phyloP scores from a whole-genome alignment of 2,888 invertebrate genomes.

The Morpho deidamia region DNA sequence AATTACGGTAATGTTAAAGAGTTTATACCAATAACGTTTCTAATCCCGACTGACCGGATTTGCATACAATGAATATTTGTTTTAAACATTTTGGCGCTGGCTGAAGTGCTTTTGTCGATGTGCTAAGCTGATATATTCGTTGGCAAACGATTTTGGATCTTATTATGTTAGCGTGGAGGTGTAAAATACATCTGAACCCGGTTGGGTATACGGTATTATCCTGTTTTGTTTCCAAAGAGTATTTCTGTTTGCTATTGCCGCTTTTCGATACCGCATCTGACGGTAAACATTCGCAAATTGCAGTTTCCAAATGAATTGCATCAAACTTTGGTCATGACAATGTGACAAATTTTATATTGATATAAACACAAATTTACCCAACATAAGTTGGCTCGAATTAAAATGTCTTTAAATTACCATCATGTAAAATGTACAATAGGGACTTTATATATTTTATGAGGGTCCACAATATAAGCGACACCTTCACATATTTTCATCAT shows the following conservation, averaged over 20 bases:
- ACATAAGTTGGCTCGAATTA: too few species aligned
- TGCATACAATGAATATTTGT: constrained; percentile 70
- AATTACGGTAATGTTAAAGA: constrained; percentile 14
- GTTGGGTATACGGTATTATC: constrained; percentile 19
- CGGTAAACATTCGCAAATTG: constrained; percentile 29
- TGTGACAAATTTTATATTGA: too few species aligned
- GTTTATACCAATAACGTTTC: constrained; percentile 41
- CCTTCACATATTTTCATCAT: too few species aligned
- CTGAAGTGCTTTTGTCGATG: constrained; percentile 47
- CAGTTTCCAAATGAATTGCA: constrained; percentile 29
- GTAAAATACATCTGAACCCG: constrained; percentile 1
- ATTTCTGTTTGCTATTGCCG: constrained; percentile 27
- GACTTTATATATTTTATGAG: too few species aligned
- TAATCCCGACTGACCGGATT: constrained; percentile 60
- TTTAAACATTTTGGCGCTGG: constrained; percentile 60
- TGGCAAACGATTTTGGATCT: constrained; percentile 32
- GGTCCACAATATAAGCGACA: too few species aligned
- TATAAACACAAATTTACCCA: too few species aligned
- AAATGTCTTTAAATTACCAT: too few species aligned
- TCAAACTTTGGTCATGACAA: constrained; percentile 19
- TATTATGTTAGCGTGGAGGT: constrained; percentile 24
- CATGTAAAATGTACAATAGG: too few species aligned
- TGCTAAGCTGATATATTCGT: constrained; percentile 33
- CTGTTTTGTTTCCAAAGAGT: constrained; percentile 27
- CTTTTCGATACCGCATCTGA: constrained; percentile 30